A percentile compares a stretch with the other conserved stretches of the same genome.
Evolutionary conservation across 2,888 invertebrate species (phyloP).

Genomic region (Drosophila falleni): DNA sequence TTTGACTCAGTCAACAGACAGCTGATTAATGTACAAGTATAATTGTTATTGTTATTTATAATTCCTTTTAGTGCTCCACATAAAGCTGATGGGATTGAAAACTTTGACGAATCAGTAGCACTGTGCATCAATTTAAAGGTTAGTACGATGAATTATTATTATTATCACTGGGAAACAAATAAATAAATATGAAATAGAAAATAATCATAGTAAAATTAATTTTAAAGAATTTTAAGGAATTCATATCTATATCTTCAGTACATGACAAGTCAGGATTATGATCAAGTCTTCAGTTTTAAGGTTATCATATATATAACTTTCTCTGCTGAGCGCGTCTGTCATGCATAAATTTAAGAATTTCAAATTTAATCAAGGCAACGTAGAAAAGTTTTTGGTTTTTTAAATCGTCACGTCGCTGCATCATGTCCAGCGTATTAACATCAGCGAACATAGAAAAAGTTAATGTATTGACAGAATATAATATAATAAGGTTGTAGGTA

Average conservation of each 20-base stretch:
- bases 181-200: no score
- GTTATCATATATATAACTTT: background rate
- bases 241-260: background rate
- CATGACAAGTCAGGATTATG: background rate
- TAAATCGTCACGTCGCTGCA: background rate
- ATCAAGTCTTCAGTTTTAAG: slow-evolving; percentile 15
- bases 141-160: slow-evolving; percentile 11
- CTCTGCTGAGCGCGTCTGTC: background rate
- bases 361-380: slow-evolving; percentile 34
- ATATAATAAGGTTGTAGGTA: slow-evolving; percentile 16
- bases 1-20: slow-evolving; percentile 7
- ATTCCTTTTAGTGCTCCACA: slow-evolving; percentile 35
- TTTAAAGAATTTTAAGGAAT: no score
- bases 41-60: slow-evolving; percentile 42
- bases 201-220: no score
- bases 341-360: slow-evolving; percentile 34
- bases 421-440: background rate
- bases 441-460: slow-evolving; percentile 1
- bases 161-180: no score
- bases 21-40: slow-evolving; percentile 13
- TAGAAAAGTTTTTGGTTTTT: background rate
- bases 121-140: slow-evolving; percentile 22
- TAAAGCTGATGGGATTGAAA: slow-evolving; percentile 3
- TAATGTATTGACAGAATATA: slow-evolving; percentile 29
- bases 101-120: slow-evolving; percentile 9